phyloP scores from a whole-genome alignment of 2,888 invertebrate species.

The Nomada ruficornis region DNA sequence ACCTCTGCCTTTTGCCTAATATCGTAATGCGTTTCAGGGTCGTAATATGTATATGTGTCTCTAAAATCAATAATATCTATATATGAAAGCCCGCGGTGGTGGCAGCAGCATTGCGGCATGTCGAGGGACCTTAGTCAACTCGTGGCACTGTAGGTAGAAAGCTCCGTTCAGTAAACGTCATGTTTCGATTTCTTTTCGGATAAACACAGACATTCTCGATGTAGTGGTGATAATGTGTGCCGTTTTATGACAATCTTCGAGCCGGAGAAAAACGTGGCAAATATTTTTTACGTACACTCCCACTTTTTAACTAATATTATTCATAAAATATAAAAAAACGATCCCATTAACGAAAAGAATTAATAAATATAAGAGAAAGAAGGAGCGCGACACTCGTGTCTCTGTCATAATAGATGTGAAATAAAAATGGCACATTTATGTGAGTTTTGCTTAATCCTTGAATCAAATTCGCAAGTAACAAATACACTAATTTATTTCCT shows the following conservation, averaged over 20 bases:
- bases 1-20: not conserved
- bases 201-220: not conserved
- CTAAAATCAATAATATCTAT: slow-evolving; percentile 70
- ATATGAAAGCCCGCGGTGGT: slow-evolving; percentile 55
- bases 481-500: not conserved
- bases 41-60: slow-evolving; percentile 46
- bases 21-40: slow-evolving; percentile 53
- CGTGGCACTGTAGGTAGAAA: slow-evolving; percentile 45
- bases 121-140: slow-evolving; percentile 65
- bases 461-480: not conserved
- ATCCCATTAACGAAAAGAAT: not conserved
- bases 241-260: not conserved
- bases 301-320: not conserved
- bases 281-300: not conserved
- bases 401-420: not conserved
- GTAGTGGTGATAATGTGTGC: not conserved
- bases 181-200: not conserved
- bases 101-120: slow-evolving; percentile 66
- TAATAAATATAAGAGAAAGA: not conserved
- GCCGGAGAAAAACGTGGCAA: not conserved
- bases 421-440: not conserved
- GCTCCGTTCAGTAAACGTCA: slow-evolving; percentile 6
- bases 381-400: not conserved
- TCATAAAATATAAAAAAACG: not conserved
- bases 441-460: not conserved